Conservation (phyloP, 2,888 invertebrate genomes). For the Eupithecia centaureata region DNA sequence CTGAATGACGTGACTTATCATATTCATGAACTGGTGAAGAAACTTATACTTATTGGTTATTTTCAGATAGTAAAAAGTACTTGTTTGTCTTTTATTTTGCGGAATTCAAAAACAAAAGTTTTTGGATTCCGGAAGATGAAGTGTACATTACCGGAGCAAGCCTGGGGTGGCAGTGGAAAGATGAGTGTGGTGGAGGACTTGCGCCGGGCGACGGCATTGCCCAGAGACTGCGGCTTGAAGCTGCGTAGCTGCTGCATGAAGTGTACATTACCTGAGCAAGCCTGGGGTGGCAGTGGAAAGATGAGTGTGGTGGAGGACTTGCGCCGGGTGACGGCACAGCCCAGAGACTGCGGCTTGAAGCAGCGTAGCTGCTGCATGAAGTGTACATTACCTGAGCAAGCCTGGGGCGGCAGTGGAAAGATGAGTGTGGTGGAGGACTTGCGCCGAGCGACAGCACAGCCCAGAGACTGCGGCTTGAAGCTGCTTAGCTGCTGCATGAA, state of each 20-base stretch:
- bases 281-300: slow-evolving; percentile 96
- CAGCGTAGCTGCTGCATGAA: slow-evolving; percentile 98
- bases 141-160: slow-evolving; percentile 96
- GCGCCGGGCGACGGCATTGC: slow-evolving; percentile 96
- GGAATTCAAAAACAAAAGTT: too few relatives aligned
- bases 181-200: slow-evolving; percentile 97
- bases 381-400: slow-evolving; percentile 61
- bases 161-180: slow-evolving; percentile 96
- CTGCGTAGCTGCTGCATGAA: slow-evolving; percentile 94
- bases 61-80: neutral
- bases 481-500: slow-evolving; percentile 98
- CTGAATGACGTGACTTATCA: neutral
- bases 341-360: slow-evolving; percentile 97
- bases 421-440: slow-evolving; percentile 97
- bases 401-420: slow-evolving; percentile 92
- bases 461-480: slow-evolving; percentile 97
- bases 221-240: slow-evolving; percentile 97
- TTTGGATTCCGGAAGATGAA: too few relatives aligned
- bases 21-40: slow-evolving; percentile 2
- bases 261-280: slow-evolving; percentile 91
- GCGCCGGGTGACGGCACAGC: slow-evolving; percentile 96
- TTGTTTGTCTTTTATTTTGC: neutral
- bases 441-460: slow-evolving; percentile 96
- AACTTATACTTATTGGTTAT: neutral
- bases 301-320: slow-evolving; percentile 97